A percentile compares a stretch with the other conserved stretches of the same genome.
Conservation (phyloP, 1,140 invertebrate genomes). For the Drosophila watanabei region DNA sequence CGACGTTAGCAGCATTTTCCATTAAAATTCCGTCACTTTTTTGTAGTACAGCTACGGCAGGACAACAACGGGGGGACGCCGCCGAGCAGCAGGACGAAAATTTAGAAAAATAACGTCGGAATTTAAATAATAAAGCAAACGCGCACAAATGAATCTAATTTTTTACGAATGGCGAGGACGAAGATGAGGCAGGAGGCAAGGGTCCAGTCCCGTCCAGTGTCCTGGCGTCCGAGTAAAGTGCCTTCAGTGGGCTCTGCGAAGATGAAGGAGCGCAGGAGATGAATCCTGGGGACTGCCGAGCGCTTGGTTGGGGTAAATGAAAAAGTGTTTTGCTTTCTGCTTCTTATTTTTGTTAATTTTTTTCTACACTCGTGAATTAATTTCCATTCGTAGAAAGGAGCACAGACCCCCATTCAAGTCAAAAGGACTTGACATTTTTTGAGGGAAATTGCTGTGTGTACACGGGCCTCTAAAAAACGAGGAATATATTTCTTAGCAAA, state of each 20-base stretch:
- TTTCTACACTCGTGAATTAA: constrained; percentile 71
- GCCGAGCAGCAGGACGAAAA: constrained; percentile 51
- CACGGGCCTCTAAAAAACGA: not conserved
- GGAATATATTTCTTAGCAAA: too few species aligned
- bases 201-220: constrained; percentile 9
- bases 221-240: constrained; percentile 39
- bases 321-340: constrained; percentile 74
- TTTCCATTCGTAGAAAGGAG: constrained; percentile 57
- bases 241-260: constrained; percentile 17
- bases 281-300: constrained; percentile 5
- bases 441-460: constrained; percentile 8
- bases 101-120: constrained; percentile 82
- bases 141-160: constrained; percentile 85
- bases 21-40: constrained; percentile 83
- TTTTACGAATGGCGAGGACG: constrained; percentile 75
- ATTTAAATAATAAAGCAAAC: constrained; percentile 84
- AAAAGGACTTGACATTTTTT: constrained; percentile 10
- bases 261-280: not conserved
- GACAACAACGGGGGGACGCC: constrained; percentile 8
- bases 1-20: constrained; percentile 78
- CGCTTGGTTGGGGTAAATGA: constrained; percentile 57
- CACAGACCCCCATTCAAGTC: not conserved
- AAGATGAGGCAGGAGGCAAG: constrained; percentile 20
- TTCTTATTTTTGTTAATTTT: constrained; percentile 76
- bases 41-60: constrained; percentile 23